Percentiles rank a stretch among this genome's conserved stretches.
Evolutionary conservation across 2,797 vertebrate genomes (phyloP).

Genomic region (Masticophis lateralis): DNA sequence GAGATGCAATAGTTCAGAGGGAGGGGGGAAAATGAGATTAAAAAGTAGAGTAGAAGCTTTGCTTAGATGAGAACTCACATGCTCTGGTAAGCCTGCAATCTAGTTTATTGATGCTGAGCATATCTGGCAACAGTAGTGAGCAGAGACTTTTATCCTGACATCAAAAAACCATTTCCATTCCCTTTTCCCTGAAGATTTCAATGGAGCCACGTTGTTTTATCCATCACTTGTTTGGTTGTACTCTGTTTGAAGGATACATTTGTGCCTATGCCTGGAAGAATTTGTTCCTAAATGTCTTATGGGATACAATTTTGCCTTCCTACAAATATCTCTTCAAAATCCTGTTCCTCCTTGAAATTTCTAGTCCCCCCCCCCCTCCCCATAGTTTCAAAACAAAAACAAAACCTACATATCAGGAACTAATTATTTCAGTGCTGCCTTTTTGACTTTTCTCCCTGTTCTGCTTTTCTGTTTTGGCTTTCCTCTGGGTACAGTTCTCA

Average conservation of each 20-base stretch:
- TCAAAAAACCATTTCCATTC: conserved; percentile 7
- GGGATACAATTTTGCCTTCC: not conserved
- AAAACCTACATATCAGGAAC: not conserved
- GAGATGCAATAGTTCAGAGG: not conserved
- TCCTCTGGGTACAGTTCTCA: not conserved
- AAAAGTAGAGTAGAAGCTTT: not conserved
- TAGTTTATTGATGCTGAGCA: not conserved
- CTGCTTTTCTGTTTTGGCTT: not conserved
- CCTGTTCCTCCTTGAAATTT: not conserved
- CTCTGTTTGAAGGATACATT: not conserved
- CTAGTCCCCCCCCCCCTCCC: too few species aligned
- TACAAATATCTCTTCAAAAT: not conserved
- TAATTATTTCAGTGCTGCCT: not conserved
- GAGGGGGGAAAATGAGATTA: conserved; percentile 7
- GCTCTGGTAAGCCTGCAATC: not conserved
- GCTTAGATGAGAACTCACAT: conserved; percentile 8
- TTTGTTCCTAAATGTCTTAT: not conserved
- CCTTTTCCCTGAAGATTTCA: not conserved
- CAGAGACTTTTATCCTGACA: not conserved
- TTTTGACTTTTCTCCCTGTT: not conserved
- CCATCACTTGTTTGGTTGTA: not conserved
- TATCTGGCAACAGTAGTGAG: not conserved
- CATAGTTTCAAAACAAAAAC: not conserved
- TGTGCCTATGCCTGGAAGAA: not conserved
- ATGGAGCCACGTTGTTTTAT: not conserved